Percentiles rank a stretch among this genome's conserved stretches.
Conservation (phyloP, 1,140 invertebrate species). For the Chymomyza costata region DNA sequence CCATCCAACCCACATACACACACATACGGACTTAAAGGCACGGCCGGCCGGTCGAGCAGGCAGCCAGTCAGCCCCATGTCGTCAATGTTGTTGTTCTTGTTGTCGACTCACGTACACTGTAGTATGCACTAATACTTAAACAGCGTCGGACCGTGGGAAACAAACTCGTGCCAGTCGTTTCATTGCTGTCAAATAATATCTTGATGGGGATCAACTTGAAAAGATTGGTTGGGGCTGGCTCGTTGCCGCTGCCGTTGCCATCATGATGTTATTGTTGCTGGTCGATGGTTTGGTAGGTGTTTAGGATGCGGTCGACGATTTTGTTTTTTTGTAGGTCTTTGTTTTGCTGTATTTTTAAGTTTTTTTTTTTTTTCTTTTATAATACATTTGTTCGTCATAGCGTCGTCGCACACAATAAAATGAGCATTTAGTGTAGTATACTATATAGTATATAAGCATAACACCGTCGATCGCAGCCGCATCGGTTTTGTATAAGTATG, state of each 20-base stretch:
- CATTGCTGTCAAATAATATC: slow-evolving; percentile 75
- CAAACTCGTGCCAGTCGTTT: slow-evolving; percentile 75
- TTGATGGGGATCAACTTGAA: slow-evolving; percentile 75
- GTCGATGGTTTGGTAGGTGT: slow-evolving; percentile 30
- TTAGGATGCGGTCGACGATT: slow-evolving; percentile 68
- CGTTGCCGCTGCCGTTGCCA: slow-evolving; percentile 32
- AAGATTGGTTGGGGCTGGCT: slow-evolving; percentile 69
- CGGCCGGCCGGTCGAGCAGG: slow-evolving; percentile 1
- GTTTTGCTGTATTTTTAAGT: slow-evolving; percentile 32
- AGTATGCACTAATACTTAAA: slow-evolving; percentile 35
- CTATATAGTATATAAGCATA: slow-evolving; percentile 23
- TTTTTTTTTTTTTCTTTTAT: slow-evolving; percentile 58
- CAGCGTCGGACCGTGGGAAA: slow-evolving; percentile 74
- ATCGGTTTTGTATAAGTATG: slow-evolving; percentile 33
- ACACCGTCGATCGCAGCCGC: slow-evolving; percentile 42
- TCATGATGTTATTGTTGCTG: slow-evolving; percentile 31
- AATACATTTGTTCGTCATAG: slow-evolving; percentile 72
- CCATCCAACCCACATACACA: slow-evolving; percentile 49
- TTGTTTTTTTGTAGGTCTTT: slow-evolving; percentile 32
- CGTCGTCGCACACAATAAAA: slow-evolving; percentile 11
- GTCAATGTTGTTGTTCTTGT: no score
- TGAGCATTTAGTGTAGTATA: slow-evolving; percentile 30
- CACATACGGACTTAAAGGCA: slow-evolving; percentile 35
- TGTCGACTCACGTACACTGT: slow-evolving; percentile 23
- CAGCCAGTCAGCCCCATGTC: no score